Evolutionary conservation across 1,140 invertebrate species (phyloP).

Genomic region (Sminthurides bifidus): DNA sequence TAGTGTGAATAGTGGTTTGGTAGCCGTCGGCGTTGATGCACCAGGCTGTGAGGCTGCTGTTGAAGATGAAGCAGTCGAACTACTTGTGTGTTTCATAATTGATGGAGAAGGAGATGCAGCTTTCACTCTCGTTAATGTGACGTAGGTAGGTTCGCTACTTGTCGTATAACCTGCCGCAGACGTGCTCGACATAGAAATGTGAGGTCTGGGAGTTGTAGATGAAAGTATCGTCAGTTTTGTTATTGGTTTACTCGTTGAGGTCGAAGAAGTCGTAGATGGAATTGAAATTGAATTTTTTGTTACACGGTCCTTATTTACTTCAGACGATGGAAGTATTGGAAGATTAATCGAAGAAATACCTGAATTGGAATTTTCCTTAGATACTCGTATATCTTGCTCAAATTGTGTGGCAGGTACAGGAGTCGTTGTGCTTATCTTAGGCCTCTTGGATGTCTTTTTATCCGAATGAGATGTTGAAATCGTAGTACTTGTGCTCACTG

Average conservation of each 20-base stretch:
- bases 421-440: not conserved
- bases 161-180: too few relatives aligned
- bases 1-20: not conserved
- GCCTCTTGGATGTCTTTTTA: not conserved
- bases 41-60: not conserved
- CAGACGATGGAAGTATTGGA: too few relatives aligned
- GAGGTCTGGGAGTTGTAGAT: too few relatives aligned
- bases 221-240: too few relatives aligned
- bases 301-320: too few relatives aligned
- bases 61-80: not conserved
- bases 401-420: not conserved
- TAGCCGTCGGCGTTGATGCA: not conserved
- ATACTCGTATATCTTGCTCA: too few relatives aligned
- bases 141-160: too few relatives aligned
- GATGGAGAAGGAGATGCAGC: not conserved
- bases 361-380: too few relatives aligned
- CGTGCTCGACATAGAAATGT: too few relatives aligned
- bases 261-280: not conserved
- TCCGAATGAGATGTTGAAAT: not conserved
- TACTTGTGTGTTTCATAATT: not conserved
- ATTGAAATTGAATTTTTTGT: constrained; percentile 1
- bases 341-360: too few relatives aligned
- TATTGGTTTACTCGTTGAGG: not conserved
- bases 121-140: not conserved
- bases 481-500: constrained; percentile 4